These are phyloP conservation scores for Lepilemur septentrionalis DNA, from an alignment of 2,797 vertebrate genomes.

Conservation along the genomic window DNA sequence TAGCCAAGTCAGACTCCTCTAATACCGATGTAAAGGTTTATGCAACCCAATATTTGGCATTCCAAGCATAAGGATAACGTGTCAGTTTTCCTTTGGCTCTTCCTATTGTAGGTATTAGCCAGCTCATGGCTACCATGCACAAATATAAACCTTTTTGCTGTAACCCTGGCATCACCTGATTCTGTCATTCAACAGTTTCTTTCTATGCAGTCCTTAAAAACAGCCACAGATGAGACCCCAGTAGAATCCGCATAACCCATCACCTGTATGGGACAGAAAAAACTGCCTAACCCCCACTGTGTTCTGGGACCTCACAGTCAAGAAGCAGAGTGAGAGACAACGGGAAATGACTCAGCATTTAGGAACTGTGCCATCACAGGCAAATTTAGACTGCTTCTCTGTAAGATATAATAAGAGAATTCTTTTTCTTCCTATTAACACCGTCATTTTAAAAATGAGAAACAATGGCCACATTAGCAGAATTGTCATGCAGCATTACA, in stretches of 20 bases:
- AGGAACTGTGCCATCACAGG: not conserved
- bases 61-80: not conserved
- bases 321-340: not conserved
- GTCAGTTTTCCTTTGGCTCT: not conserved
- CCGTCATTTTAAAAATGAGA: not conserved
- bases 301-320: not conserved
- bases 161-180: not conserved
- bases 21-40: not conserved
- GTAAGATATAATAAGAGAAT: not conserved
- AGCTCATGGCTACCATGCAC: not conserved
- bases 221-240: not conserved
- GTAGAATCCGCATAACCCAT: not conserved
- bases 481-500: not conserved
- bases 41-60: not conserved
- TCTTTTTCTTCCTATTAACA: not conserved
- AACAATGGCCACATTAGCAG: not conserved
- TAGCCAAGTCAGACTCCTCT: not conserved
- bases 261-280: not conserved
- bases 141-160: not conserved
- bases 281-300: not conserved
- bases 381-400: not conserved
- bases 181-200: not conserved
- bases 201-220: not conserved
- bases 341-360: not conserved
- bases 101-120: not conserved